Conservation (phyloP, 2,888 invertebrate species). For the Marronus borbonicus region DNA sequence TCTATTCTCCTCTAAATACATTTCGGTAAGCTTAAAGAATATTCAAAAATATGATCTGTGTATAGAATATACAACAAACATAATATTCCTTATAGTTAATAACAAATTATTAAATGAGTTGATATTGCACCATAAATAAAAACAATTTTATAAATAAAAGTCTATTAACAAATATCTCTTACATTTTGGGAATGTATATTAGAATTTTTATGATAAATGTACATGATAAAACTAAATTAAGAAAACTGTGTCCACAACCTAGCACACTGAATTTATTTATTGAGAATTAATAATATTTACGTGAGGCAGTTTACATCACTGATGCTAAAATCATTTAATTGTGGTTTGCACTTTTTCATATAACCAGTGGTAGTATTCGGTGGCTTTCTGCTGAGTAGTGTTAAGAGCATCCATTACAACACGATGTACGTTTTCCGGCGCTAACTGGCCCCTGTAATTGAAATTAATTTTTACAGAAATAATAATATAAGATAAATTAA, state of each 20-base stretch:
- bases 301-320: conserved; percentile 15
- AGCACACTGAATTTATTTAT: conserved; percentile 46
- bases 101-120: neutral
- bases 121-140: conserved; percentile 14
- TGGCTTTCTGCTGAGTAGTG: conserved; percentile 78
- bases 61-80: no score
- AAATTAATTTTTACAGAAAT: conserved; percentile 23
- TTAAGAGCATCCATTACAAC: conserved; percentile 79
- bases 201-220: conserved; percentile 23
- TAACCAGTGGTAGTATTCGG: conserved; percentile 82
- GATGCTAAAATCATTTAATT: conserved; percentile 61
- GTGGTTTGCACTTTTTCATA: conserved; percentile 82
- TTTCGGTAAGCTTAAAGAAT: no score
- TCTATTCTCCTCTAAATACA: no score
- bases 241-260: conserved; percentile 48
- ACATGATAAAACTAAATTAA: conserved; percentile 37
- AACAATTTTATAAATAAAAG: conserved; percentile 32
- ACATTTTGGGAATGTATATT: conserved; percentile 43
- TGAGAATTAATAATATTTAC: conserved; percentile 31
- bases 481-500: no score
- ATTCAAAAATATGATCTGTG: no score
- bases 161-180: conserved; percentile 51
- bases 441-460: conserved; percentile 78
- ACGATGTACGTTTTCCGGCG: conserved; percentile 83
- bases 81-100: conserved; percentile 19